A percentile compares a stretch with the other conserved stretches of the same genome.
phyloP scores from a whole-genome alignment of 2,888 invertebrate species.

The Hemaris fuciformis region DNA sequence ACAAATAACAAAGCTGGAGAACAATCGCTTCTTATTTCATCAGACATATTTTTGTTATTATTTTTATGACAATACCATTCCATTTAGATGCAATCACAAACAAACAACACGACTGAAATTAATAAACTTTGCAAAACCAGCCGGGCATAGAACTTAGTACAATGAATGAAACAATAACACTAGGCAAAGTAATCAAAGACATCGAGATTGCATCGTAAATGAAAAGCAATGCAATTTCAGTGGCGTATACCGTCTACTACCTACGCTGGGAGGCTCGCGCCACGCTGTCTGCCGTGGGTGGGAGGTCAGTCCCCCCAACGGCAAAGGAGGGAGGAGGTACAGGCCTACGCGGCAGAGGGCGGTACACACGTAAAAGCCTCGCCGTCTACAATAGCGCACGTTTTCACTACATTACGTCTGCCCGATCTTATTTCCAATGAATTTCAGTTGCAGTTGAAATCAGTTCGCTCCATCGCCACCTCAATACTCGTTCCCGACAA shows the following conservation, averaged over 20 bases:
- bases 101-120: neutral
- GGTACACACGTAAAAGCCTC: constrained; percentile 53
- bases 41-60: too few species aligned
- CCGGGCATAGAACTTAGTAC: neutral
- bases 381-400: constrained; percentile 59
- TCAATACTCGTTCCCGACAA: neutral
- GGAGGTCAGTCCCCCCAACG: constrained; percentile 21
- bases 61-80: too few species aligned
- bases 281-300: constrained; percentile 17
- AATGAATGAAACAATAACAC: neutral
- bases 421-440: constrained; percentile 61
- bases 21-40: too few species aligned
- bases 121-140: neutral
- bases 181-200: neutral
- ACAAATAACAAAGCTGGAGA: too few species aligned
- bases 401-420: constrained; percentile 66
- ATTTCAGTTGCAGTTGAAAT: constrained; percentile 53
- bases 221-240: constrained; percentile 28
- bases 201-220: constrained; percentile 23
- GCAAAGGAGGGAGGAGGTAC: neutral
- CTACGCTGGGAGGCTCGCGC: constrained; percentile 8
- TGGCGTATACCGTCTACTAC: constrained; percentile 7
- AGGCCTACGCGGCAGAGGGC: neutral
- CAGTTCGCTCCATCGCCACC: constrained; percentile 23
- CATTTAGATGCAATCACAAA: neutral